Evolutionary conservation across 2,888 invertebrate species (phyloP), one percentile per base, ranked within the genome.

Genomic region (Eumerus sabulonum): DNA sequence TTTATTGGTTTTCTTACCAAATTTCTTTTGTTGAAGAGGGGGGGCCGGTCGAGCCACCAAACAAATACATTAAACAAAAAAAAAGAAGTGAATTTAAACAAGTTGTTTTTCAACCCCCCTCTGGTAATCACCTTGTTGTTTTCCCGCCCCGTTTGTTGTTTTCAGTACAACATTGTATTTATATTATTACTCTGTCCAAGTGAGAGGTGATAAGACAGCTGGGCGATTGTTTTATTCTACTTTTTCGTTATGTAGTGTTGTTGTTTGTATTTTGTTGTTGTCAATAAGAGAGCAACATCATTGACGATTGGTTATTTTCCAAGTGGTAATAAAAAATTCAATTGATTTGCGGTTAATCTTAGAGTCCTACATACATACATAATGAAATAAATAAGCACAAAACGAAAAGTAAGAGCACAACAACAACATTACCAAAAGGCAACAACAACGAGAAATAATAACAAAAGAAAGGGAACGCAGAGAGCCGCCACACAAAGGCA

Each of bases 71-170:
- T 2, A 50, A 42, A 50, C 9, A 50, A 47, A 40, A 45, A 51
- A 50, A 54, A 62, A 17, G 16, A 44, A 51, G 48, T 14, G 16
- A 44, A 38, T 40, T 44, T 59, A 67, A 59, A 42, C 2, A 66
- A 57, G 56, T 59, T 67, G 57, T 67, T 68, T 27, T 59, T 59
- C 42, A 45, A 54, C 66, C 67, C 48, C n/a, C 35, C 42, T 60
- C 35, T 50, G 45, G 36, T 76, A 70, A 76, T 70, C 45, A 64
- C 44, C 63, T 76, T 68, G 54, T 59, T 73, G 54, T 73, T 48
- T 60, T 54, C 47, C 44, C 12, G 50, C 18, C 11, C 5, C 38
- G 35, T 51, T 38, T 18, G 17, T 18, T 63, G 11, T 16, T 27
- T 13, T 53, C 51, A 45, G 42, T 14, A 44, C 44, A 59, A 16